Percentiles rank a stretch among this genome's conserved stretches.
These are phyloP conservation scores for Calyptommatus sinebrachiatus DNA, from an alignment of 2,113 vertebrate genomes.

Conservation along the genomic window DNA sequence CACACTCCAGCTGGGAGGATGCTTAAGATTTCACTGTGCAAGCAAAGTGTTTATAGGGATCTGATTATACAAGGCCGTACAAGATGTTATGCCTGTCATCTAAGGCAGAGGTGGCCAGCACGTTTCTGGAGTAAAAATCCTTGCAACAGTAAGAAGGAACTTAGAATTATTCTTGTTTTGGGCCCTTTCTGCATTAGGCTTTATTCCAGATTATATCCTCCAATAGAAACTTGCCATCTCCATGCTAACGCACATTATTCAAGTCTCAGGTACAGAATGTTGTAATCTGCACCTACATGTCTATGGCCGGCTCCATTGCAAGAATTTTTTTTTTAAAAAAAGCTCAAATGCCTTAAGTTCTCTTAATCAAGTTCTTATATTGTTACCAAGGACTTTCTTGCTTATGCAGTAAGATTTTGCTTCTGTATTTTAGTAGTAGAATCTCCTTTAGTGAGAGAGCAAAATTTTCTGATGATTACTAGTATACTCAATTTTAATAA, in stretches of 20 bases:
- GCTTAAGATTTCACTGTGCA: slow-evolving; percentile 39
- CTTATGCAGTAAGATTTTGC: slow-evolving; percentile 12
- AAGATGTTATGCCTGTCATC: slow-evolving; percentile 47
- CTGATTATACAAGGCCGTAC: slow-evolving; percentile 52
- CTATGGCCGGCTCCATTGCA: too few relatives aligned
- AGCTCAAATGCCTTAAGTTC: too few relatives aligned
- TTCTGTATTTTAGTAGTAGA: slow-evolving; percentile 17
- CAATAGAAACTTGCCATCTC: too few relatives aligned
- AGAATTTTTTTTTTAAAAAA: too few relatives aligned
- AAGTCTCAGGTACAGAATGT: too few relatives aligned
- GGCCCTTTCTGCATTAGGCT: too few relatives aligned
- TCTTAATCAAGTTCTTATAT: slow-evolving; percentile 9
- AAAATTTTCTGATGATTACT: too few relatives aligned
- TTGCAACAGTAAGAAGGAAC: slow-evolving; percentile 28
- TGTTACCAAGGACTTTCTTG: slow-evolving; percentile 22
- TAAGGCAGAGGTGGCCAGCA: slow-evolving; percentile 41
- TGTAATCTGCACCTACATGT: too few relatives aligned
- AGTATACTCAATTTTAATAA: too few relatives aligned
- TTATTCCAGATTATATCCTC: too few relatives aligned
- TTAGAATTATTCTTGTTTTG: slow-evolving; percentile 1
- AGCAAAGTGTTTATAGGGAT: slow-evolving; percentile 48
- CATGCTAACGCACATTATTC: too few relatives aligned
- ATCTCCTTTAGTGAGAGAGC: too few relatives aligned
- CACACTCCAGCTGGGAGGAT: slow-evolving; percentile 52
- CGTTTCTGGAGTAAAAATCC: slow-evolving; percentile 4